Evolutionary conservation across 1,140 invertebrate species (phyloP).

Genomic region (Acromyrmex charruanus): DNA sequence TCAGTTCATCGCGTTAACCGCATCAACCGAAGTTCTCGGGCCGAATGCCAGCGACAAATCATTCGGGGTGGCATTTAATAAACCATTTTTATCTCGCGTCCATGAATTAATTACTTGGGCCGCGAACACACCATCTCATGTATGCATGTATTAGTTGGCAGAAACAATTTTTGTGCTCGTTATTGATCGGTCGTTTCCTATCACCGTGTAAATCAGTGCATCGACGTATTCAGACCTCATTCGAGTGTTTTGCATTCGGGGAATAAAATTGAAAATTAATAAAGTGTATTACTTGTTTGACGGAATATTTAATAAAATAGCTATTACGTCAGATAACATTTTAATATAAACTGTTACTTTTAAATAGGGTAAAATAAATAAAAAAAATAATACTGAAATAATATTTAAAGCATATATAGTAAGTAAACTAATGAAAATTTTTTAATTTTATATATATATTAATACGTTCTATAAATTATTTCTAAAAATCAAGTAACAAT

Average conservation of each 20-base stretch:
- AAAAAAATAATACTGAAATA: constrained; percentile 15
- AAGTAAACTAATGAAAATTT: background rate
- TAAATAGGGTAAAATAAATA: background rate
- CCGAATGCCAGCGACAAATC: constrained; percentile 60
- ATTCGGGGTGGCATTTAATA: constrained; percentile 60
- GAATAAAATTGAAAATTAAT: constrained; percentile 53
- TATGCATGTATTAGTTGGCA: constrained; percentile 47
- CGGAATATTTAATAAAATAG: constrained; percentile 31
- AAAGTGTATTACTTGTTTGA: constrained; percentile 32
- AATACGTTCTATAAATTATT: background rate
- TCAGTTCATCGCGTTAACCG: constrained; percentile 64
- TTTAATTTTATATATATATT: background rate
- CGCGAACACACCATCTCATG: constrained; percentile 16
- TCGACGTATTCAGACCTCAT: constrained; percentile 15
- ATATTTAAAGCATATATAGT: background rate
- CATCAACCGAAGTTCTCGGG: constrained; percentile 59
- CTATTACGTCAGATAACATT: constrained; percentile 2
- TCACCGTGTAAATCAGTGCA: constrained; percentile 39
- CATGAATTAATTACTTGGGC: constrained; percentile 56
- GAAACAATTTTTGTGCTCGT: constrained; percentile 49
- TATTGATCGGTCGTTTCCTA: constrained; percentile 39
- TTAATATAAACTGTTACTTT: constrained; percentile 10
- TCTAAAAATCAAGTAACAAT: background rate
- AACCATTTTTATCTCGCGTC: constrained; percentile 58
- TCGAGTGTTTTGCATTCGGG: background rate